Conservation (phyloP, 2,888 invertebrate species). For the Panopea generosa region DNA sequence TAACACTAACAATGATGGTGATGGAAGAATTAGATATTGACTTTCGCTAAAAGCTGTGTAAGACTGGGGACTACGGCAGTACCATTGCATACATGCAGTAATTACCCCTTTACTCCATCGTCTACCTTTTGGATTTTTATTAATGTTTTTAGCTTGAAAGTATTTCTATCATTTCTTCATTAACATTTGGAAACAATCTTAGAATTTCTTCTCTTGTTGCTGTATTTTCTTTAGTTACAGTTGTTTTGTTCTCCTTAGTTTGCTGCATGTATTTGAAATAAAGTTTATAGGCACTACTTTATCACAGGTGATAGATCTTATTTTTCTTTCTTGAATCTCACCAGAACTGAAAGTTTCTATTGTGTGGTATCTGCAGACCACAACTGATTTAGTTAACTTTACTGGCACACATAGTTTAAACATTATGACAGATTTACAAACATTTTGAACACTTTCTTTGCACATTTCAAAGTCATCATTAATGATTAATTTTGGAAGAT, state of each 20-base stretch:
- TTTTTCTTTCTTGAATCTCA: conserved; percentile 12
- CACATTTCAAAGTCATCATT: conserved; percentile 8
- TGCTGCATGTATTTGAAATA: conserved; percentile 2
- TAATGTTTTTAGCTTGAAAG: conserved; percentile 38
- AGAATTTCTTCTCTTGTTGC: conserved; percentile 10
- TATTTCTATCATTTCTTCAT: conserved; percentile 38
- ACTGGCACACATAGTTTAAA: conserved; percentile 36
- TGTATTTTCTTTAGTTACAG: too few species aligned
- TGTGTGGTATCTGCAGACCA: conserved; percentile 34
- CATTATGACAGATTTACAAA: conserved; percentile 17
- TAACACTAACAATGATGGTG: conserved; percentile 18
- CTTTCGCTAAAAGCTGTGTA: conserved; percentile 29
- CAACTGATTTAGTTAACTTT: conserved; percentile 26
- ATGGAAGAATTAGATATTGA: conserved; percentile 28
- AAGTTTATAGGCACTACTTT: conserved; percentile 1
- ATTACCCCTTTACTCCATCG: conserved; percentile 36
- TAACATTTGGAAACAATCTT: conserved; percentile 33
- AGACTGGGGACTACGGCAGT: conserved; percentile 28
- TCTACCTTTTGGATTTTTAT: conserved; percentile 28
- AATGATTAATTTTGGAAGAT: conserved; percentile 14
- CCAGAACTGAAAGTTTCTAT: conserved; percentile 38
- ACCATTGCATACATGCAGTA: conserved; percentile 33
- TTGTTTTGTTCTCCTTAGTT: neutral
- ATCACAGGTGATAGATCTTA: conserved; percentile 7
- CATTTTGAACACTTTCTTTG: conserved; percentile 23